phyloP scores from a whole-genome alignment of 2,113 vertebrate species.

The Lepisosteus oculatus region DNA sequence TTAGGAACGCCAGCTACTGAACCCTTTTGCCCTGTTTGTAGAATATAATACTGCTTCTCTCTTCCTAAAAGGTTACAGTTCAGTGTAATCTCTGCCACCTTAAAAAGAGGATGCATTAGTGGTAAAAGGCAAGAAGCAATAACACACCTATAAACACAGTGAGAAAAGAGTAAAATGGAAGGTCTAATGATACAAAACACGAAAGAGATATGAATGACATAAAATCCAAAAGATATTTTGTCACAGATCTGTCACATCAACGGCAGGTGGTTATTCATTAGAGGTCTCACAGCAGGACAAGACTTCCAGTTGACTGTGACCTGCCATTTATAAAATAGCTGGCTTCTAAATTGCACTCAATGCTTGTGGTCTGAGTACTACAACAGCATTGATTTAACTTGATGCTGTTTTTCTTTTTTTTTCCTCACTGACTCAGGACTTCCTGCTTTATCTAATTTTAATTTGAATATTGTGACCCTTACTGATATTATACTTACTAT shows the following conservation, averaged over 20 bases:
- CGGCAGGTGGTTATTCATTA: background rate
- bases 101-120: background rate
- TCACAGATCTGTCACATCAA: background rate
- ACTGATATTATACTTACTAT: no score
- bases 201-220: background rate
- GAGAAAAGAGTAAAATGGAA: background rate
- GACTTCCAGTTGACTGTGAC: background rate
- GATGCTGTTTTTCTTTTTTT: no score
- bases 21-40: no score
- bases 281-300: background rate
- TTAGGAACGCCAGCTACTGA: no score
- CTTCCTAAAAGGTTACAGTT: no score
- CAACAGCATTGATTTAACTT: background rate
- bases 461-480: no score
- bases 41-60: no score
- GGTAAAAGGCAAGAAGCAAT: background rate
- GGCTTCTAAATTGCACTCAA: conserved; percentile 5
- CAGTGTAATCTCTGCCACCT: no score
- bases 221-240: background rate
- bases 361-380: background rate
- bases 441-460: no score
- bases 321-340: background rate
- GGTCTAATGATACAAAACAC: background rate
- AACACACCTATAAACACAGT: background rate
- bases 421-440: no score